Evolutionary conservation across 2,888 invertebrate genomes (phyloP), one percentile per base, ranked within the genome.

Genomic region (Melanostoma scalare): DNA sequence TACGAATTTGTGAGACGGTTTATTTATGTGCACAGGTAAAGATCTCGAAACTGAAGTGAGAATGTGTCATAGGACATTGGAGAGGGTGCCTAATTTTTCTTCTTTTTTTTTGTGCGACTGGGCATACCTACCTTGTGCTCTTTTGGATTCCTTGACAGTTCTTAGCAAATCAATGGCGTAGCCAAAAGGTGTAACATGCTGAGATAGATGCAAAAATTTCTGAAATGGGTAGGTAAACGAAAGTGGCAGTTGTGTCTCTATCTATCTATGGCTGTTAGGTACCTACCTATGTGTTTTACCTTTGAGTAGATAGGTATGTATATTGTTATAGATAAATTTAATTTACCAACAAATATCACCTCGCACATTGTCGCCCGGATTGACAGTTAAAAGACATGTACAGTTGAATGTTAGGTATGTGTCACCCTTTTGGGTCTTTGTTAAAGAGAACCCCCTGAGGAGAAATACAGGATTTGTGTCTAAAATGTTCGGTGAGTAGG

Each of bases 171-270:
- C 20, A 20, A 20, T 20, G 20, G 20, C 20, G 20, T 20, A 20
- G 20, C 20, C 20, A 20, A 20, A 20, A 36, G 10, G 46, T 40
- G 36, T 56, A 40, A n/a, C 3, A 0, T 35, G 58, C 35, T 35
- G 46, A 20, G 36, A 69, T 61, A 38, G 60, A 69, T 75, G 71
- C 40, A 77, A 42, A 71, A 65, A 76, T 55, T 69, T 71, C 36
- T 31, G 40, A 36, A 56, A 55, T 63, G 46, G 61, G 38, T 33
- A 46, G 38, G 9, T 50, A 38, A 38, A 50, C 6, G 20, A 68
- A 73, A 68, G 61, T 77, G 81, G 61, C 77, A 76, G 80, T 67
- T 76, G 69, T 74, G 58, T 74, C 67, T 74, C 58, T 74, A 74
- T 67, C 67, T 74, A 3, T 58, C 20, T 65, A 74, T 56, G 65